Percentiles rank a stretch among this genome's conserved stretches.
Conservation (phyloP, 2,888 invertebrate genomes). For the Drosophila siamana region DNA sequence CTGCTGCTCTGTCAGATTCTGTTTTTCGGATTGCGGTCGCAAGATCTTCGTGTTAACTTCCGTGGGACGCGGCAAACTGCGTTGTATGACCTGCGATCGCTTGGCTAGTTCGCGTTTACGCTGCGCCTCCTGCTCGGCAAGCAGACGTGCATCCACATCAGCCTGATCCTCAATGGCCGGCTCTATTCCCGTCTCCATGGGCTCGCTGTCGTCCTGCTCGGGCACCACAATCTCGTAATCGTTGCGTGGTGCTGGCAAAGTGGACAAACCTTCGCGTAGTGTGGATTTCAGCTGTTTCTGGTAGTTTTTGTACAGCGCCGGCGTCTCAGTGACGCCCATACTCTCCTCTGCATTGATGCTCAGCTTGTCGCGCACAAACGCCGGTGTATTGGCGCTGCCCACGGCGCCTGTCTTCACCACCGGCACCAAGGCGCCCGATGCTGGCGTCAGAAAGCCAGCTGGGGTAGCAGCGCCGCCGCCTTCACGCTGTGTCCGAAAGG, state of each 20-base stretch:
- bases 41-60: conserved; percentile 94
- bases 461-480: conserved; percentile 89
- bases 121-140: conserved; percentile 89
- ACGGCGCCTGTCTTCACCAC: conserved; percentile 69
- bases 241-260: conserved; percentile 96
- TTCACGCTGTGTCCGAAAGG: conserved; percentile 91
- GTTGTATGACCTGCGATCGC: conserved; percentile 94
- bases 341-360: conserved; percentile 97
- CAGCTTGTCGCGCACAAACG: conserved; percentile 95
- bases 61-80: conserved; percentile 92
- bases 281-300: conserved; percentile 91
- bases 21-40: conserved; percentile 90
- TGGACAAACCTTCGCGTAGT: conserved; percentile 91
- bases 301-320: conserved; percentile 88
- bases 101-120: conserved; percentile 88
- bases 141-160: conserved; percentile 90
- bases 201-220: conserved; percentile 89
- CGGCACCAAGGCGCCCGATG: conserved; percentile 86
- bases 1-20: conserved; percentile 94
- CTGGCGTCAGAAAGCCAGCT: conserved; percentile 87
- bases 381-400: conserved; percentile 87
- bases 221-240: conserved; percentile 99
- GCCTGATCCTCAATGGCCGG: conserved; percentile 92
- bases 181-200: conserved; percentile 84
- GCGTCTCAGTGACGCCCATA: conserved; percentile 90